Conservation (phyloP, 2,888 invertebrate genomes). For the Nemapogon koenigi region DNA sequence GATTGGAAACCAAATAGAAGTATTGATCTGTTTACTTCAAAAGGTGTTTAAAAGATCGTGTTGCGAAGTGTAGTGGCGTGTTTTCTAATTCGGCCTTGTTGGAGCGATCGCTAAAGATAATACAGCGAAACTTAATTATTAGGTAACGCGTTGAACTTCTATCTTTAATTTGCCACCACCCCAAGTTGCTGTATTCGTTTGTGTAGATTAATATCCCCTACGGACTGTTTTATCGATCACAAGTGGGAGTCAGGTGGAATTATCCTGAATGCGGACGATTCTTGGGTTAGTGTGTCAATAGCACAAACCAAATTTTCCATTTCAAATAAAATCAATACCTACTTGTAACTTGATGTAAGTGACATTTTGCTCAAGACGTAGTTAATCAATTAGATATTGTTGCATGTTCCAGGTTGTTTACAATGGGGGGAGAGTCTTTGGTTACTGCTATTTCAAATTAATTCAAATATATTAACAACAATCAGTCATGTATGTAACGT, state of each 20-base stretch:
- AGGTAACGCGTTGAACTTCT: too few species aligned
- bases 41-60: not conserved
- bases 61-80: too few species aligned
- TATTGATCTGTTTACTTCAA: constrained; percentile 59
- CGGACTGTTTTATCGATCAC: constrained; percentile 55
- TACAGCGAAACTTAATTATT: too few species aligned
- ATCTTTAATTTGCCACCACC: too few species aligned
- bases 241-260: too few species aligned
- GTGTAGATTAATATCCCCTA: too few species aligned
- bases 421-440: constrained; percentile 10
- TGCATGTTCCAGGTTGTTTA: not conserved
- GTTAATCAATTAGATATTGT: not conserved
- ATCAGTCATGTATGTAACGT: constrained; percentile 54
- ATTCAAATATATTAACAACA: constrained; percentile 26
- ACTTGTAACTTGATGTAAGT: too few species aligned
- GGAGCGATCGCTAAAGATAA: too few species aligned
- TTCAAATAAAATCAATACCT: not conserved
- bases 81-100: too few species aligned
- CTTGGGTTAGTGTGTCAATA: constrained; percentile 30
- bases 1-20: constrained; percentile 33
- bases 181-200: too few species aligned
- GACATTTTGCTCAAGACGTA: too few species aligned
- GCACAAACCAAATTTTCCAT: constrained; percentile 17
- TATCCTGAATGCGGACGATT: too few species aligned
- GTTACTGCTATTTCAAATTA: constrained; percentile 32